These are phyloP conservation scores for Heliconius aoede DNA, from an alignment of 2,888 invertebrate genomes.

Conservation along the genomic window DNA sequence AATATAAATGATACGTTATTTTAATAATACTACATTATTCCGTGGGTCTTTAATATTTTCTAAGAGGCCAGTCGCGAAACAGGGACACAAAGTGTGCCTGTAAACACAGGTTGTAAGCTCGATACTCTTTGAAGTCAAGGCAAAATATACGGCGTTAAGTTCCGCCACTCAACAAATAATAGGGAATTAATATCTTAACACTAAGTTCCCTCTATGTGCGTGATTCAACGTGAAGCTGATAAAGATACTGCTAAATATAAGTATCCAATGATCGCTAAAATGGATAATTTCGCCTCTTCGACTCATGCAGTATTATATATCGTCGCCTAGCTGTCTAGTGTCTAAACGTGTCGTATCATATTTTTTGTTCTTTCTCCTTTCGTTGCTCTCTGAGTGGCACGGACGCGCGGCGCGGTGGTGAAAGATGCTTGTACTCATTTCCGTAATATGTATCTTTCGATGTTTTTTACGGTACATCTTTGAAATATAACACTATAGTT, in stretches of 20 bases:
- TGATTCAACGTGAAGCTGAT: too few species aligned
- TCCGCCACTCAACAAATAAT: too few species aligned
- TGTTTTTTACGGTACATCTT: neutral
- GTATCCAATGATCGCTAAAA: neutral
- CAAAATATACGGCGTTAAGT: too few species aligned
- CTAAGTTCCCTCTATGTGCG: too few species aligned
- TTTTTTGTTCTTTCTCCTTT: constrained; percentile 19
- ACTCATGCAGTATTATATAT: neutral
- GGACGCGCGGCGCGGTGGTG: neutral
- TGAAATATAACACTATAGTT: constrained; percentile 5
- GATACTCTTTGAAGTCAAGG: too few species aligned
- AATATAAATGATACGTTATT: too few species aligned
- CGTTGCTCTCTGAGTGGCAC: constrained; percentile 10
- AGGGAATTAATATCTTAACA: too few species aligned
- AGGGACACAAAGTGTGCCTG: too few species aligned
- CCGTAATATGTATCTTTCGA: constrained; percentile 15
- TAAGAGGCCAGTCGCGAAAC: too few species aligned
- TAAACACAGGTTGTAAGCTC: too few species aligned
- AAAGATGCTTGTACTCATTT: constrained; percentile 23
- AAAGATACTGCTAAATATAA: neutral
- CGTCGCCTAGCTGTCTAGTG: constrained; percentile 22
- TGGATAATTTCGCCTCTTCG: neutral
- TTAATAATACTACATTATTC: too few species aligned
- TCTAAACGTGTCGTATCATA: constrained; percentile 19
- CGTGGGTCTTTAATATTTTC: too few species aligned